Conservation (phyloP, 2,888 invertebrate genomes). For the Diloba caeruleocephala region DNA sequence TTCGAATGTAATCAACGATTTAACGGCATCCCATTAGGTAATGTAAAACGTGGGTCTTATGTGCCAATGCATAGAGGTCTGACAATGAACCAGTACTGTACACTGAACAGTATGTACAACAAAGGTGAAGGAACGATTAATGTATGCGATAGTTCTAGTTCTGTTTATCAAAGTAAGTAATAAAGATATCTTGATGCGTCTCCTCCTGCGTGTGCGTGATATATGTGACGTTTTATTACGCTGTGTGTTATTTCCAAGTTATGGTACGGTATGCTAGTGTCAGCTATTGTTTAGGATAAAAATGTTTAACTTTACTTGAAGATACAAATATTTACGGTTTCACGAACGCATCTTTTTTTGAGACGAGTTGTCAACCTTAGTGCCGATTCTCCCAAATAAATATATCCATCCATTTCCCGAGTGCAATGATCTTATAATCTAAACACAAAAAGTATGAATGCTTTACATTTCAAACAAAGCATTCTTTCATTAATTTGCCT, state of each 20-base stretch:
- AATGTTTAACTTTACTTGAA: conserved; percentile 24
- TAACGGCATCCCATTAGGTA: conserved; percentile 30
- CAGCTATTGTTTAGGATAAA: conserved; percentile 10
- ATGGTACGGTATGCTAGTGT: conserved; percentile 26
- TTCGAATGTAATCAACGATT: conserved; percentile 27
- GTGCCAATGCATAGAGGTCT: conserved; percentile 20
- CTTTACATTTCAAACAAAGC: background rate
- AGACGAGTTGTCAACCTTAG: too few species aligned
- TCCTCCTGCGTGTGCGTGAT: conserved; percentile 56
- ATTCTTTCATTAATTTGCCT: conserved; percentile 8
- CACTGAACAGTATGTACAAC: conserved; percentile 31
- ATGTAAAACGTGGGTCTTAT: conserved; percentile 25
- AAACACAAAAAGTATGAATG: too few species aligned
- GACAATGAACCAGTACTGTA: too few species aligned
- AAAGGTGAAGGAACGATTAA: conserved; percentile 78
- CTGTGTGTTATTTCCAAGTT: conserved; percentile 34
- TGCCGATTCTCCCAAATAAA: too few species aligned
- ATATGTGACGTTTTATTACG: conserved; percentile 53
- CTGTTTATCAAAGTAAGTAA: conserved; percentile 76
- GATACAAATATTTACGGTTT: too few species aligned
- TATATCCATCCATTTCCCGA: too few species aligned
- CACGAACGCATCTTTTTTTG: too few species aligned
- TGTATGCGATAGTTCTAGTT: conserved; percentile 74
- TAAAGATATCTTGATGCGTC: conserved; percentile 78
- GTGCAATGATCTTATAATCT: too few species aligned